phyloP scores from a whole-genome alignment of 2,888 invertebrate genomes.

The Conistra vaccinii region DNA sequence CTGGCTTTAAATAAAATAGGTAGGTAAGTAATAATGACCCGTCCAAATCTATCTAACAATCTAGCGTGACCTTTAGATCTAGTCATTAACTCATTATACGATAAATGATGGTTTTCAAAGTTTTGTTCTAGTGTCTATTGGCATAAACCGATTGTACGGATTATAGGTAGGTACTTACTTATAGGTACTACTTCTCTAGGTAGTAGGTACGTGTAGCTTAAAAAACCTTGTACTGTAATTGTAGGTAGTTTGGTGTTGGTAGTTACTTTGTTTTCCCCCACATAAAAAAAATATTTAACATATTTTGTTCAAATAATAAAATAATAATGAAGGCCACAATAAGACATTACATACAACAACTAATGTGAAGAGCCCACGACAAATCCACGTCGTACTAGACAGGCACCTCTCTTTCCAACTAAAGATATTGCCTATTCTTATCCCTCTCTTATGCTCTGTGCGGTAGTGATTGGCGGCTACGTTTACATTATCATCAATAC shows the following conservation, averaged over 20 bases:
- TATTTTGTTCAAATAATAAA: background rate
- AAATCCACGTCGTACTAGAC: constrained; percentile 73
- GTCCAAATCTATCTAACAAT: background rate
- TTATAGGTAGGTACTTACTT: no score
- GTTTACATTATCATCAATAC: constrained; percentile 51
- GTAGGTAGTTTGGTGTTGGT: background rate
- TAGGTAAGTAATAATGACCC: background rate
- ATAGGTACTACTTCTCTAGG: background rate
- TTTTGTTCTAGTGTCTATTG: constrained; percentile 35
- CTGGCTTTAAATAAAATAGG: no score
- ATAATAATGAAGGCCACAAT: constrained; percentile 42
- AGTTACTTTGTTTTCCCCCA: background rate
- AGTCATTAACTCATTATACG: background rate
- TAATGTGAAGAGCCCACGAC: constrained; percentile 65
- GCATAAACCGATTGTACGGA: constrained; percentile 6
- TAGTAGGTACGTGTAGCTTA: background rate
- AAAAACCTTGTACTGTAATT: background rate
- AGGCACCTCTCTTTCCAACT: constrained; percentile 67
- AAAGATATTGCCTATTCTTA: constrained; percentile 61
- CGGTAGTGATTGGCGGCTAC: constrained; percentile 78
- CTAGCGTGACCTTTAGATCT: constrained; percentile 14
- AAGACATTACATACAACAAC: constrained; percentile 46
- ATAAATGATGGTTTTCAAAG: constrained; percentile 32
- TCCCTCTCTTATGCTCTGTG: constrained; percentile 85
- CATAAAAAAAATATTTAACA: background rate